Evolutionary conservation across 2,113 vertebrate species (phyloP).

Genomic region (Hippocampus zosterae): DNA sequence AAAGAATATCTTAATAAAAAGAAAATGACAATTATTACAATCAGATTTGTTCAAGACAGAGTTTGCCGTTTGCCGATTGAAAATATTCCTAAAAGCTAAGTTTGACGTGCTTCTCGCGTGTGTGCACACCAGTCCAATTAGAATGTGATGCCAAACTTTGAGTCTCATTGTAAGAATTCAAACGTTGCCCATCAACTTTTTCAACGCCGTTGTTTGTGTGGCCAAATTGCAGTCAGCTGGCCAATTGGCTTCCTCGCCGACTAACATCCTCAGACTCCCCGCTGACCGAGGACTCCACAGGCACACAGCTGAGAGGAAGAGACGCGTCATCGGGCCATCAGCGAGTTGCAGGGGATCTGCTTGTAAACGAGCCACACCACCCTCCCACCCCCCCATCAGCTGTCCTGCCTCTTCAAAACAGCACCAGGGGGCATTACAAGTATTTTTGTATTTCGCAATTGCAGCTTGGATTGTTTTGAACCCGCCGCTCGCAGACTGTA

Average conservation of each 20-base stretch:
- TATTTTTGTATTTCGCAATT: not conserved
- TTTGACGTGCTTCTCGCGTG: not conserved
- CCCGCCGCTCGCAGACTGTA: too few relatives aligned
- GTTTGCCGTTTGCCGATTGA: too few relatives aligned
- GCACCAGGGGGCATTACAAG: not conserved
- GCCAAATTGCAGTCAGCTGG: conserved; percentile 64
- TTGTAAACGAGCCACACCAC: conserved; percentile 23
- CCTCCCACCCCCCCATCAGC: not conserved
- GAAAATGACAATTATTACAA: too few relatives aligned
- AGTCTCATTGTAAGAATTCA: not conserved
- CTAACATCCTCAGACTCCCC: conserved; percentile 48
- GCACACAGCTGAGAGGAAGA: conserved; percentile 51
- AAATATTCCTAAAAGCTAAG: not conserved
- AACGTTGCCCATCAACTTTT: conserved; percentile 8
- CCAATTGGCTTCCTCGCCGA: conserved; percentile 63
- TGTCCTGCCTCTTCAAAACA: not conserved
- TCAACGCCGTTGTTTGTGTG: conserved; percentile 39
- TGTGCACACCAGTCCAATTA: not conserved
- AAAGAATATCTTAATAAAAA: too few relatives aligned
- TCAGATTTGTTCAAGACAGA: not conserved
- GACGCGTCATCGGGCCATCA: conserved; percentile 53
- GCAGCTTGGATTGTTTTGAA: not conserved
- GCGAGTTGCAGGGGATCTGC: conserved; percentile 40
- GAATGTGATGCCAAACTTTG: not conserved
- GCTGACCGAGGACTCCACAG: conserved; percentile 34